Base-by-base conservation (phyloP, 2,888 invertebrate species). In the Dysmachus trigonus region DNA sequence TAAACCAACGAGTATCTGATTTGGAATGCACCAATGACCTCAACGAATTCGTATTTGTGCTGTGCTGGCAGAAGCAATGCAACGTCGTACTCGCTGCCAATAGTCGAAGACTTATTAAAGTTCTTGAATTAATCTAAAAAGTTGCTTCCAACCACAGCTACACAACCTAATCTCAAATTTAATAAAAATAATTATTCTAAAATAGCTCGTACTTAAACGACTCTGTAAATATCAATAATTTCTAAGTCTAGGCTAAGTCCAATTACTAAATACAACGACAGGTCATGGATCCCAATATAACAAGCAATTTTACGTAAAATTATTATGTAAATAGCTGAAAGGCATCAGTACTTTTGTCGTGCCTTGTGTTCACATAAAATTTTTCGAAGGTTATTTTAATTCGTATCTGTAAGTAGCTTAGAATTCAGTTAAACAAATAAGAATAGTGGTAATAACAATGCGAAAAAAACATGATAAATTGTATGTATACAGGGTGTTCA, bases 21-120 rank as follows among this genome's bases (percentile, higher is more conserved):
- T 74, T 87, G 18, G 88, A 88, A 77, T 71, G 88, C 51, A 84
- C 74, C 8, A 87, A 97, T 89, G 97, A 97, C 90, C 94, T 96
- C 1, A 96, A 96, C 88, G 98, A 98, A 92, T 98, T 98, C 93
- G 98, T 98, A 79, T 98, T 98, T 15, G 98, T 98, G 0, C 98
- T 98, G 6, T 98, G 98, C 90, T 98, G 98, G 98, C 94, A 96
- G 88, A 95, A 96, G 91, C 94, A 95, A 89, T 95, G 96, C 33
- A 96, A 96, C 91, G 96, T 97, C 87, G 95, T 98, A 33, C 95
- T 98, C 18, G 98, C 98, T 73, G 98, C 98, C 85, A 98, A 98
- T 92, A 98, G 97, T 91, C 97, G 98, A 93, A 98, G 98, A 82
- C 96, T 96, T 89, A 97, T 98, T 89, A 98, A 98, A 92, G 96